A percentile compares a stretch with the other conserved stretches of the same genome.
These are phyloP conservation scores for Eciton burchellii DNA, from an alignment of 1,140 invertebrate genomes.

Conservation along the genomic window DNA sequence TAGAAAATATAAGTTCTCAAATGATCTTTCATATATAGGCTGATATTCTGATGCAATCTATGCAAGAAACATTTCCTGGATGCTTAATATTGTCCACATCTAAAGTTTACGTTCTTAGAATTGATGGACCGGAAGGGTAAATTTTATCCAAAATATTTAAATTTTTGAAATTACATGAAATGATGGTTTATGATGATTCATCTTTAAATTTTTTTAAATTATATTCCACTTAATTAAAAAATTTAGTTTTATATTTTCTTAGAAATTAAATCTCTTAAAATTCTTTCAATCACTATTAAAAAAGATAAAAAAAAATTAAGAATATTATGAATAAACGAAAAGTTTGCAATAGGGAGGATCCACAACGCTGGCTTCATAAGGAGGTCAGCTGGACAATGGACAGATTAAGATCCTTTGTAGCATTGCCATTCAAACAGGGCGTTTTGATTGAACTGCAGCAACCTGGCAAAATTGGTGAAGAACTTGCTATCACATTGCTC, in stretches of 20 bases:
- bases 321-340: background rate
- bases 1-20: background rate
- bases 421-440: slow-evolving; percentile 84
- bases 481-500: slow-evolving; percentile 74
- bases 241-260: background rate
- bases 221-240: background rate
- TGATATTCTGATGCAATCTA: slow-evolving; percentile 82
- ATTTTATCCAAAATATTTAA: background rate
- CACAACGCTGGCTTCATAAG: slow-evolving; percentile 83
- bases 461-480: slow-evolving; percentile 75
- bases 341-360: slow-evolving; percentile 78
- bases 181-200: background rate
- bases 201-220: background rate
- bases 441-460: slow-evolving; percentile 81
- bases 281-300: slow-evolving; percentile 10
- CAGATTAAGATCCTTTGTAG: slow-evolving; percentile 80
- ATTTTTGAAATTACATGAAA: background rate
- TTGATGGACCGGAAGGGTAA: slow-evolving; percentile 84
- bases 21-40: slow-evolving; percentile 69
- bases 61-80: slow-evolving; percentile 80
- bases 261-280: no score
- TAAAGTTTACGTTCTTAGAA: slow-evolving; percentile 86
- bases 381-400: slow-evolving; percentile 83
- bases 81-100: slow-evolving; percentile 86
- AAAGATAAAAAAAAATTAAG: background rate